Evolutionary conservation across 2,113 vertebrate species (phyloP).

Genomic region (Zosterops hypoxanthus): DNA sequence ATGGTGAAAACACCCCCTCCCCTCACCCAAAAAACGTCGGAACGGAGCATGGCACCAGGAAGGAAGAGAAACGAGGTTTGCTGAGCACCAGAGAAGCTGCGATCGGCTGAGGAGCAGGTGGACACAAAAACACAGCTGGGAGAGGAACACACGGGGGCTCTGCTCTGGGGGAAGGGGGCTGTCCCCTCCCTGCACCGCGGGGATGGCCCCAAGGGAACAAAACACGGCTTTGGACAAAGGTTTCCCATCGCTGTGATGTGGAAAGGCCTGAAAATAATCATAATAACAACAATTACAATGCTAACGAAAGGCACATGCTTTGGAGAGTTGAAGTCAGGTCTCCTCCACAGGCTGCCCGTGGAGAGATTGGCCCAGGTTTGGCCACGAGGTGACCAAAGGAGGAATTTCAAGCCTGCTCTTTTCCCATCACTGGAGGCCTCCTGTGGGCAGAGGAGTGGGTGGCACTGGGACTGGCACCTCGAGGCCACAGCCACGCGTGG

Average conservation of each 20-base stretch:
- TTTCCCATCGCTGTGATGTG: background rate
- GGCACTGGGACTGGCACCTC: background rate
- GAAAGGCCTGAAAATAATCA: background rate
- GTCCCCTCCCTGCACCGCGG: background rate
- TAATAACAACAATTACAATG: background rate
- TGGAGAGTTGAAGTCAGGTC: background rate
- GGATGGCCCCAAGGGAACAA: background rate
- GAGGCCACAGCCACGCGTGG: background rate
- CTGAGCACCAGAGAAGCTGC: slow-evolving; percentile 47
- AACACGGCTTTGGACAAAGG: background rate
- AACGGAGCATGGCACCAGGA: background rate
- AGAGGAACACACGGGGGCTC: background rate
- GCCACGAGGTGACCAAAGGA: background rate
- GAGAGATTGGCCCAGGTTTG: background rate
- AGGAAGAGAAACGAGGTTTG: background rate
- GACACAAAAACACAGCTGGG: background rate
- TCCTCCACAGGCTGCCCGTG: background rate
- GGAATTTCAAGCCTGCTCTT: background rate
- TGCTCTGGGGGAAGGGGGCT: background rate
- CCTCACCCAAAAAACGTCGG: background rate
- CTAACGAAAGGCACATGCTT: background rate
- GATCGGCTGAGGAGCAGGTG: background rate
- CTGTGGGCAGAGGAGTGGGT: background rate
- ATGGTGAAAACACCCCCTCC: slow-evolving; percentile 39
- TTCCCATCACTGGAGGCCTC: background rate